Percentiles rank a stretch among this genome's conserved stretches.
Evolutionary conservation across 2,113 vertebrate genomes (phyloP).

Genomic region (Oryzias celebensis): DNA sequence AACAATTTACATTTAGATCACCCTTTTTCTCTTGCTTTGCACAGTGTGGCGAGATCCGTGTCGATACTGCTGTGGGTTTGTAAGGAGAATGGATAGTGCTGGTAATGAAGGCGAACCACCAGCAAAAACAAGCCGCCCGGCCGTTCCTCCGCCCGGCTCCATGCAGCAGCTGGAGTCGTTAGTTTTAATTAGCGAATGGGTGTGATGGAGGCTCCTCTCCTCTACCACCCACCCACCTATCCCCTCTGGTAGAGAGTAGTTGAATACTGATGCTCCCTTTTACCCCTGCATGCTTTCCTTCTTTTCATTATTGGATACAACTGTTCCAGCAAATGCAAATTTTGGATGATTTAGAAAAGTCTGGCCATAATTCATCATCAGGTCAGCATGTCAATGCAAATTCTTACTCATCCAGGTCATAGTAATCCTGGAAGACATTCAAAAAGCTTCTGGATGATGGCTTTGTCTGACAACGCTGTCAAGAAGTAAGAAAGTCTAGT

Average conservation of each 20-base stretch:
- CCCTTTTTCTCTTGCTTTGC: slow-evolving; percentile 25
- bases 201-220: slow-evolving; percentile 58
- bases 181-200: slow-evolving; percentile 77
- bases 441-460: too few relatives aligned
- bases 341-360: slow-evolving; percentile 1
- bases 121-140: slow-evolving; percentile 73
- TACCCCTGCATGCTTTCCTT: not conserved
- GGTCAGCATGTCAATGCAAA: not conserved
- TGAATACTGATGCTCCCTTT: slow-evolving; percentile 55
- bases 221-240: slow-evolving; percentile 41
- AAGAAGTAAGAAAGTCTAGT: too few relatives aligned
- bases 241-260: slow-evolving; percentile 34
- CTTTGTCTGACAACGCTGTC: too few relatives aligned
- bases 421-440: too few relatives aligned
- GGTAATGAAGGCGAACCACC: slow-evolving; percentile 76
- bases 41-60: slow-evolving; percentile 42
- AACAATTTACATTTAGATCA: slow-evolving; percentile 78
- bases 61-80: slow-evolving; percentile 63
- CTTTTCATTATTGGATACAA: slow-evolving; percentile 32
- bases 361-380: slow-evolving; percentile 11
- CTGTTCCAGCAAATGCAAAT: slow-evolving; percentile 23
- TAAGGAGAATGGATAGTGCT: slow-evolving; percentile 76
- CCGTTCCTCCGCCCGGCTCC: slow-evolving; percentile 44
- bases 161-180: slow-evolving; percentile 75
- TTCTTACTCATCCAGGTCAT: too few relatives aligned